Conservation (phyloP, 92 coral and sea anemone genomes). For the Actinernus sp. region DNA sequence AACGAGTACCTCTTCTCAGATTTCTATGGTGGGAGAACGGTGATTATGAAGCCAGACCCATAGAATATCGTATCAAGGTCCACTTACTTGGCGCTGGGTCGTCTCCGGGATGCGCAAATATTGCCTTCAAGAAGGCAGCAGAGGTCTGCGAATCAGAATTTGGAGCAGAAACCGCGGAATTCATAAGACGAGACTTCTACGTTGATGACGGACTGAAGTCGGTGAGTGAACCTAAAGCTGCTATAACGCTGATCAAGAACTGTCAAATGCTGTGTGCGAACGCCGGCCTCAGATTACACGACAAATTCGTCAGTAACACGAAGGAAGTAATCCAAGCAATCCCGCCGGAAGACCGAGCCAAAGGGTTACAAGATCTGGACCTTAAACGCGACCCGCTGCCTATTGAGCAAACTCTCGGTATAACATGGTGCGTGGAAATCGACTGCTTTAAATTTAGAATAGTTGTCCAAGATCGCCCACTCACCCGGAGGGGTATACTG, state of each 20-base stretch:
- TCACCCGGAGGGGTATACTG: slow-evolving; percentile 19
- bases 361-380: slow-evolving; percentile 24
- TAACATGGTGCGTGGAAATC: slow-evolving; percentile 20
- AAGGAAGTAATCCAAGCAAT: slow-evolving; percentile 15
- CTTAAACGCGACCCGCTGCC: slow-evolving; percentile 20
- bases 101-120: slow-evolving; percentile 73
- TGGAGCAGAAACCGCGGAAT: slow-evolving; percentile 35
- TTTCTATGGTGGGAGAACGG: slow-evolving; percentile 62
- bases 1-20: background rate
- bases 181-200: slow-evolving; percentile 43
- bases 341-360: slow-evolving; percentile 32
- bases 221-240: slow-evolving; percentile 10
- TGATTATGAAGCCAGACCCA: slow-evolving; percentile 20
- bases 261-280: slow-evolving; percentile 19
- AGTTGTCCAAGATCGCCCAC: slow-evolving; percentile 17
- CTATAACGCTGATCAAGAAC: slow-evolving; percentile 9
- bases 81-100: slow-evolving; percentile 69
- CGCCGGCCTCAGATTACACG: slow-evolving; percentile 21
- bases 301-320: slow-evolving; percentile 22
- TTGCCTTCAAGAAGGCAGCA: slow-evolving; percentile 57
- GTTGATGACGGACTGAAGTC: slow-evolving; percentile 67
- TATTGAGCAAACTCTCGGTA: slow-evolving; percentile 24
- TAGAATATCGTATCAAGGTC: slow-evolving; percentile 71
- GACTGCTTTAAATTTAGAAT: slow-evolving; percentile 28
- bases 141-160: slow-evolving; percentile 54